Evolutionary conservation across 2,888 invertebrate species (phyloP).

Genomic region (Limnephilus rhombicus): DNA sequence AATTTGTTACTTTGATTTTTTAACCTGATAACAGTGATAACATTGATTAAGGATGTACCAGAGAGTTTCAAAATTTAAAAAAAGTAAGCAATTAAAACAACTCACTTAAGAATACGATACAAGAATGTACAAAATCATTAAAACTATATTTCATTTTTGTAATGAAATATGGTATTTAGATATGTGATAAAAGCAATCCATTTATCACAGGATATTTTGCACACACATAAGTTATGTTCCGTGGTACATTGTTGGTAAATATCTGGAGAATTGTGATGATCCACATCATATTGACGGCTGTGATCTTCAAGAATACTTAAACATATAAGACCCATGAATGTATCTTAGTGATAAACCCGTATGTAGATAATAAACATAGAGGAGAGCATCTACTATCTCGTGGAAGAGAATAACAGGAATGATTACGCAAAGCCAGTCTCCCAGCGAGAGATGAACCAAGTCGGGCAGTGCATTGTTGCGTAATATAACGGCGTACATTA

Average conservation of each 20-base stretch:
- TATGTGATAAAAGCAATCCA: too few species aligned
- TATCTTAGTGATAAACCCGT: not conserved
- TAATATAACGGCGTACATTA: slow-evolving; percentile 6
- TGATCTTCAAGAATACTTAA: not conserved
- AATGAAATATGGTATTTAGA: too few species aligned
- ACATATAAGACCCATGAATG: too few species aligned
- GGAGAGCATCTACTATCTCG: not conserved
- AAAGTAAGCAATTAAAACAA: too few species aligned
- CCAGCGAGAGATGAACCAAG: not conserved
- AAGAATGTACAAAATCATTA: too few species aligned
- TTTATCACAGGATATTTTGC: too few species aligned
- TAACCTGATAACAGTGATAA: not conserved
- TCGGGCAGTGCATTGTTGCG: not conserved
- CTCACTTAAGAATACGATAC: too few species aligned
- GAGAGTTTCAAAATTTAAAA: not conserved
- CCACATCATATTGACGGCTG: not conserved
- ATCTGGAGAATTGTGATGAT: not conserved
- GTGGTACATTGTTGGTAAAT: too few species aligned
- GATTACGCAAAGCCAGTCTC: not conserved
- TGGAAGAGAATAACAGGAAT: not conserved
- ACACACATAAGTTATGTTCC: too few species aligned
- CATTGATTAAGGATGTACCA: too few species aligned
- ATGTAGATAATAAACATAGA: not conserved
- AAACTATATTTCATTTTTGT: too few species aligned
- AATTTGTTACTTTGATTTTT: not conserved